These are phyloP conservation scores for Mylabris sibirica DNA, from an alignment of 2,888 invertebrate species.

Conservation along the genomic window DNA sequence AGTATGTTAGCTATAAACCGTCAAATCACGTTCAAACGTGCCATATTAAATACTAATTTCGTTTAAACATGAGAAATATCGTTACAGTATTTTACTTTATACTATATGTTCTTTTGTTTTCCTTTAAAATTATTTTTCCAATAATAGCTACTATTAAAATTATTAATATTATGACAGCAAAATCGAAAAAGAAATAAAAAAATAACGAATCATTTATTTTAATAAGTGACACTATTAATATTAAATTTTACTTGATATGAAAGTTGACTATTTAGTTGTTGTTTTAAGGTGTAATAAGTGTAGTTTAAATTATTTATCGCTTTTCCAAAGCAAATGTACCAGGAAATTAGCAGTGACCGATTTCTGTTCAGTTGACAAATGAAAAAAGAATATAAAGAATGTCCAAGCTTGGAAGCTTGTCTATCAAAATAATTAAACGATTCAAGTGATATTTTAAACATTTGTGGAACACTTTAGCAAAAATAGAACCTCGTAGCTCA, in stretches of 20 bases:
- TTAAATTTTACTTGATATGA: not conserved
- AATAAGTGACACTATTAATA: not conserved
- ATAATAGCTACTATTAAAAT: no score
- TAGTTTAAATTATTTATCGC: not conserved
- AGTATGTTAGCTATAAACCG: slow-evolving; percentile 11
- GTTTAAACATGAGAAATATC: slow-evolving; percentile 7
- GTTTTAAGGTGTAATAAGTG: not conserved
- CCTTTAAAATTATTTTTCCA: not conserved
- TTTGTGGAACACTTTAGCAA: no score
- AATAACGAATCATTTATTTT: not conserved
- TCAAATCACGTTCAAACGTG: slow-evolving; percentile 9
- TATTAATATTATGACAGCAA: not conserved
- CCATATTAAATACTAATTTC: slow-evolving; percentile 11
- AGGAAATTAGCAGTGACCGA: not conserved
- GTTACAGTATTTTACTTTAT: not conserved
- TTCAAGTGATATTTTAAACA: no score
- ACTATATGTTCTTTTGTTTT: no score
- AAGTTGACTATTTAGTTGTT: not conserved
- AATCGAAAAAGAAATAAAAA: not conserved
- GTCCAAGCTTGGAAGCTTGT: no score
- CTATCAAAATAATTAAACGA: no score
- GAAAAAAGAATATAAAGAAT: not conserved
- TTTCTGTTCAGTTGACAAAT: not conserved
- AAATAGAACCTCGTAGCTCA: no score
- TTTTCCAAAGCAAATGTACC: not conserved